These are phyloP conservation scores for Bombus impatiens DNA, from an alignment of 1,140 invertebrate species.

Conservation along the genomic window DNA sequence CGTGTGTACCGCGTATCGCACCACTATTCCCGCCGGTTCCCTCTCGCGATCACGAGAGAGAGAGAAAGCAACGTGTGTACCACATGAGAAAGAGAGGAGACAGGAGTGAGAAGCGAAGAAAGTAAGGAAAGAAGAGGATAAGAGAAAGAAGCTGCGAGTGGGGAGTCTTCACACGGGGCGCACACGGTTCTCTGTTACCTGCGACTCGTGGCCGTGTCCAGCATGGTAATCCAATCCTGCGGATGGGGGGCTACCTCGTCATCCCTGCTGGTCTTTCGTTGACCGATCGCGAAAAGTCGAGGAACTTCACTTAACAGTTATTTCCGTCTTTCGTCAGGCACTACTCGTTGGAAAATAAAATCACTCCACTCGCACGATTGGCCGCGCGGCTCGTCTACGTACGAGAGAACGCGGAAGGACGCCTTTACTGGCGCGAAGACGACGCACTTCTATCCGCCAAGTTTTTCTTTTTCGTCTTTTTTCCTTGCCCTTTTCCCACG, in stretches of 20 bases:
- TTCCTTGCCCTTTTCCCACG: neutral
- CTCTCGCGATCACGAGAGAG: neutral
- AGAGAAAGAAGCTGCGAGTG: slow-evolving; percentile 14
- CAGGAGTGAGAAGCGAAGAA: neutral
- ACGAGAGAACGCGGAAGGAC: slow-evolving; percentile 55
- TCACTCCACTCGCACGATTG: slow-evolving; percentile 45
- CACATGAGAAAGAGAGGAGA: neutral
- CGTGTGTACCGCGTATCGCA: slow-evolving; percentile 20
- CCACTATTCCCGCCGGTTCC: slow-evolving; percentile 40
- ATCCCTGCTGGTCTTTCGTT: slow-evolving; percentile 51
- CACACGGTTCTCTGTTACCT: slow-evolving; percentile 68
- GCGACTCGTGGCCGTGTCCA: slow-evolving; percentile 74
- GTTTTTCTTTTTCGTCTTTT: neutral
- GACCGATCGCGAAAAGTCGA: slow-evolving; percentile 42
- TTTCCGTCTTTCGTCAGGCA: slow-evolving; percentile 33
- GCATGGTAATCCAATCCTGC: slow-evolving; percentile 76
- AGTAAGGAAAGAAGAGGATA: slow-evolving; percentile 16
- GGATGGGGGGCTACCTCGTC: slow-evolving; percentile 62
- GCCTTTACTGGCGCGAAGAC: slow-evolving; percentile 49
- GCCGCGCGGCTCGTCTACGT: slow-evolving; percentile 19
- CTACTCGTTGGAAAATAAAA: slow-evolving; percentile 36
- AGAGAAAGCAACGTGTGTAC: neutral
- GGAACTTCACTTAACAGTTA: slow-evolving; percentile 51
- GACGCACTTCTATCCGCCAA: slow-evolving; percentile 41
- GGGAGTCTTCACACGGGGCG: slow-evolving; percentile 35